These are phyloP conservation scores for Anarrhichthys ocellatus DNA, from an alignment of 2,113 vertebrate species.

Conservation along the genomic window DNA sequence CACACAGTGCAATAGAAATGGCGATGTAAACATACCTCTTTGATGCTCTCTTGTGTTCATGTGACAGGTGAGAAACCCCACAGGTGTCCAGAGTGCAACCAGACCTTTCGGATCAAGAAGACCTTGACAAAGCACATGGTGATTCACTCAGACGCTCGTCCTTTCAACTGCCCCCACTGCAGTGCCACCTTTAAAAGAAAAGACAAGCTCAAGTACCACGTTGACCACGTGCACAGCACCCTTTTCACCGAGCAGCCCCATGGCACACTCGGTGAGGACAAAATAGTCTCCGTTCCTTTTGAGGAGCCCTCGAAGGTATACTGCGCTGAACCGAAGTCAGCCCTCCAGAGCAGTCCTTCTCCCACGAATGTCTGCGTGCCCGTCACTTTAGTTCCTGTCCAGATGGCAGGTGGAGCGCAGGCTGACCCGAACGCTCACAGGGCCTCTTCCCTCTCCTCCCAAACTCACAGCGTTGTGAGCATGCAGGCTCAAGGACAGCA, in stretches of 20 bases:
- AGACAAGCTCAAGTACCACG: conserved; percentile 98
- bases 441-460: conserved; percentile 68
- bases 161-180: conserved; percentile 96
- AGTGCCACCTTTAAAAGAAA: conserved; percentile 96
- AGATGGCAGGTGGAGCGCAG: conserved; percentile 80
- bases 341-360: conserved; percentile 79
- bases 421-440: conserved; percentile 80
- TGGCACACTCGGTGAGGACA: conserved; percentile 78
- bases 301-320: conserved; percentile 85
- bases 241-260: conserved; percentile 82
- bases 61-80: conserved; percentile 95
- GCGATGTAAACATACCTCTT: background rate
- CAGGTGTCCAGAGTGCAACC: conserved; percentile 94
- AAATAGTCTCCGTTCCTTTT: conserved; percentile 81
- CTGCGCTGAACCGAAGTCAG: conserved; percentile 81
- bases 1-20: background rate
- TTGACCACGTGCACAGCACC: conserved; percentile 92
- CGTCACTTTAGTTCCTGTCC: conserved; percentile 89
- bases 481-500: conserved; percentile 76
- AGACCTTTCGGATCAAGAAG: conserved; percentile 98
- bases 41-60: conserved; percentile 7
- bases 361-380: conserved; percentile 87
- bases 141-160: conserved; percentile 96
- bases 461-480: conserved; percentile 81
- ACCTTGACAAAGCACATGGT: conserved; percentile 98